Evolutionary conservation across 2,888 invertebrate genomes (phyloP).

Genomic region (Subacronicta megacephala): DNA sequence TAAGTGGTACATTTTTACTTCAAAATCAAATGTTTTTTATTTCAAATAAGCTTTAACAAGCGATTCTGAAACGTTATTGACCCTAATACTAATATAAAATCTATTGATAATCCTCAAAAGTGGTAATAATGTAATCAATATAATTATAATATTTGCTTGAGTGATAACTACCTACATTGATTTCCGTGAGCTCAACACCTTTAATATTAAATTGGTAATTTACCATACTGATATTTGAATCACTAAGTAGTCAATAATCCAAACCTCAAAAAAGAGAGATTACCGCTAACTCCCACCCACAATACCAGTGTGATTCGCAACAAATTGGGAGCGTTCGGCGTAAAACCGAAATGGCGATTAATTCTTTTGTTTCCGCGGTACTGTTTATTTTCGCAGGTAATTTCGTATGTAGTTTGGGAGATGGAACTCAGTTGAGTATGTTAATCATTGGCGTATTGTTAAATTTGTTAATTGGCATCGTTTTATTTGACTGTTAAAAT

Average conservation of each 20-base stretch:
- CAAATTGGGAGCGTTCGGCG: conserved; percentile 49
- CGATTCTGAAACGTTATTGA: too few species aligned
- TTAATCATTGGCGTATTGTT: conserved; percentile 41
- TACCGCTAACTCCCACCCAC: conserved; percentile 20
- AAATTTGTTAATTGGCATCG: conserved; percentile 8
- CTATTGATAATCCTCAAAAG: too few species aligned
- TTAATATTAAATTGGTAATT: too few species aligned
- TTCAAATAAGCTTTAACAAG: too few species aligned
- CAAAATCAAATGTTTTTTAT: too few species aligned
- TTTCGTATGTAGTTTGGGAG: conserved; percentile 21
- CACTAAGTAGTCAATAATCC: not conserved
- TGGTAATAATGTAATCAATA: too few species aligned
- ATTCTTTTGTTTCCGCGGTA: conserved; percentile 44
- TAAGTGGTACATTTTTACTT: too few species aligned
- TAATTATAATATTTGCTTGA: too few species aligned
- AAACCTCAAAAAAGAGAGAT: conserved; percentile 13
- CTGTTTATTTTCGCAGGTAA: conserved; percentile 51
- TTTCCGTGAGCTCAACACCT: too few species aligned
- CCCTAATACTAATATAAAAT: too few species aligned
- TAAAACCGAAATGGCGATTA: conserved; percentile 55
- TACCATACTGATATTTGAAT: too few species aligned
- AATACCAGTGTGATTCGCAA: conserved; percentile 48
- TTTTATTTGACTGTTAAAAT: conserved; percentile 18
- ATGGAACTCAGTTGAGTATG: conserved; percentile 25
- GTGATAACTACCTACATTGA: too few species aligned